A percentile compares a stretch with the other conserved stretches of the same genome.
Conservation (phyloP, 2,113 vertebrate genomes). For the Zapus hudsonius region DNA sequence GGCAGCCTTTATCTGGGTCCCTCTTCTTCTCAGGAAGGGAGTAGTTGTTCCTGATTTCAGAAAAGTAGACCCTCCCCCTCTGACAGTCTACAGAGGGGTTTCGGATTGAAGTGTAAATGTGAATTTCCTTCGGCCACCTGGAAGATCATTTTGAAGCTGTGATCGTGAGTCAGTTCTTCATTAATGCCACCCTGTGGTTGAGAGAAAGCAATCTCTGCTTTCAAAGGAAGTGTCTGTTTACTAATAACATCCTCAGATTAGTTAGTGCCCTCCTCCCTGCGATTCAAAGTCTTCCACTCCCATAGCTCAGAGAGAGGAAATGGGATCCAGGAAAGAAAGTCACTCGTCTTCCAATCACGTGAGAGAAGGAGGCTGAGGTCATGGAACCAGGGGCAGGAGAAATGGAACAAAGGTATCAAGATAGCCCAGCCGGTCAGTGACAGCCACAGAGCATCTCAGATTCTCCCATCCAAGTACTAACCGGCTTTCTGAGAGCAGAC, state of each 20-base stretch:
- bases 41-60: constrained; percentile 57
- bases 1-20: constrained; percentile 36
- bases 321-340: neutral
- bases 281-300: constrained; percentile 60
- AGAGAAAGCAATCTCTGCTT: constrained; percentile 69
- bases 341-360: neutral
- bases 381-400: neutral
- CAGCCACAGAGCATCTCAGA: neutral
- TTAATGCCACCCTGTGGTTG: constrained; percentile 63
- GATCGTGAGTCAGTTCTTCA: constrained; percentile 60
- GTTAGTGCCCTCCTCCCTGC: neutral
- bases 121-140: constrained; percentile 73
- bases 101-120: constrained; percentile 78
- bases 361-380: neutral
- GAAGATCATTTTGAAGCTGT: constrained; percentile 67
- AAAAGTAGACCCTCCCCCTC: constrained; percentile 60
- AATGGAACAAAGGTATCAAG: neutral
- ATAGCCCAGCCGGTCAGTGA: neutral
- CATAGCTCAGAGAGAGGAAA: constrained; percentile 24
- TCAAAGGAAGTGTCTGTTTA: constrained; percentile 71
- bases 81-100: constrained; percentile 52
- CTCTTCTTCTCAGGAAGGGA: constrained; percentile 48
- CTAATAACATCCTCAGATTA: constrained; percentile 54
- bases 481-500: too few species aligned
- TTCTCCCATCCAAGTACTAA: too few species aligned